Evolutionary conservation across 2,113 vertebrate species (phyloP).

Genomic region (Miniopterus natalensis): DNA sequence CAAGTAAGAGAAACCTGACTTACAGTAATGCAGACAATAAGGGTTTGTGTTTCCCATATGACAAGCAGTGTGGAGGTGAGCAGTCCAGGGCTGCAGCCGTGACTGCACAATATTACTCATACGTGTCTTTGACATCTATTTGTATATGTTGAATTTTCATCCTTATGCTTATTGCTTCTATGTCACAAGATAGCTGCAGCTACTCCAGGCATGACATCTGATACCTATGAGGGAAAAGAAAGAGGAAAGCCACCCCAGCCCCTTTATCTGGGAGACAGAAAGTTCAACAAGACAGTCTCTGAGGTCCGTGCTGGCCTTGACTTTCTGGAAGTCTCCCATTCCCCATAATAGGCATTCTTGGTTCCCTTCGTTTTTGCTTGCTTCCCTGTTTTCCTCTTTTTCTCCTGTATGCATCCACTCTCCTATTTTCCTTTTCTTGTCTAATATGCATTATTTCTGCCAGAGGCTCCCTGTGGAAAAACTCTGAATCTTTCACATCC

Average conservation of each 20-base stretch:
- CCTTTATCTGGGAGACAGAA: not conserved
- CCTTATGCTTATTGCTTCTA: not conserved
- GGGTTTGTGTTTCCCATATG: not conserved
- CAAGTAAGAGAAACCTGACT: not conserved
- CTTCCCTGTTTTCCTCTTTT: not conserved
- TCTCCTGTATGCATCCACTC: not conserved
- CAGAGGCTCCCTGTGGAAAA: not conserved
- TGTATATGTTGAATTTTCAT: not conserved
- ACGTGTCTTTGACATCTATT: not conserved
- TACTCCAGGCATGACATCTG: not conserved
- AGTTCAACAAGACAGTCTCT: not conserved
- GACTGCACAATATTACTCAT: not conserved
- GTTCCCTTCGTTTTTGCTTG: not conserved
- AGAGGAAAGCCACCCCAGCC: not conserved
- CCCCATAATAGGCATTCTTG: not conserved
- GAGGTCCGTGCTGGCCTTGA: not conserved
- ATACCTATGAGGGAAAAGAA: not conserved
- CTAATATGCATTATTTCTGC: not conserved
- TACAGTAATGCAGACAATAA: not conserved
- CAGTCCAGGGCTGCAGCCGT: not conserved
- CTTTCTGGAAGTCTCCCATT: not conserved
- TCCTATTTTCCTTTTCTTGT: not conserved
- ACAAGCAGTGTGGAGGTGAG: not conserved
- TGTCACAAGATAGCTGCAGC: not conserved
- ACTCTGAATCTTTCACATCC: not conserved